Evolutionary conservation across 92 coral and sea anemone species (phyloP).

Genomic region (Siderastrea siderea): DNA sequence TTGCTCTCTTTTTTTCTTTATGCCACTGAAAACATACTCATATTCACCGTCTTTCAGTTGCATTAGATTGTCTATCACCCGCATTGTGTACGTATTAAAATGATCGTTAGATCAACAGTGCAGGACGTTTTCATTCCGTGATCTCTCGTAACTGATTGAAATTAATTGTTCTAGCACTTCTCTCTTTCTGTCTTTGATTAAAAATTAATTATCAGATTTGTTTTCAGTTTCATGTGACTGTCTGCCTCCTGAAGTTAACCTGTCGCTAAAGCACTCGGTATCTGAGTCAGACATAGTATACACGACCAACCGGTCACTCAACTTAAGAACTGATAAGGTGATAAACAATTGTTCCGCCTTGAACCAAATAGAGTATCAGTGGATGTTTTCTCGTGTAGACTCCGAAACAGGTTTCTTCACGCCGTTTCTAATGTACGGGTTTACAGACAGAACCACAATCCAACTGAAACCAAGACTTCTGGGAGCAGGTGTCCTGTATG

Average conservation of each 20-base stretch:
- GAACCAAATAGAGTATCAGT: background rate
- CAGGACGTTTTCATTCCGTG: too few species aligned
- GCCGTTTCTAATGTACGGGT: slow-evolving; percentile 2
- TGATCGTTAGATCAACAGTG: too few species aligned
- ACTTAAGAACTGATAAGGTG: background rate
- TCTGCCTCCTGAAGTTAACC: slow-evolving; percentile 49
- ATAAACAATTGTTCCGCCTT: slow-evolving; percentile 8
- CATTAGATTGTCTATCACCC: too few species aligned
- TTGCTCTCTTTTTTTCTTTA: too few species aligned
- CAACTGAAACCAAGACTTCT: background rate
- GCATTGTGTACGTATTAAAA: too few species aligned
- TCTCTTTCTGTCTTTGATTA: too few species aligned
- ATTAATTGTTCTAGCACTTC: too few species aligned
- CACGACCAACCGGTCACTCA: background rate
- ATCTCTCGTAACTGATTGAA: too few species aligned
- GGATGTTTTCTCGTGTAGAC: slow-evolving; percentile 19
- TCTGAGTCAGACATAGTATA: slow-evolving; percentile 18
- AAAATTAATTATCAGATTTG: background rate
- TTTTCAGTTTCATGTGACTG: slow-evolving; percentile 45
- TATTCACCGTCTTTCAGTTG: too few species aligned
- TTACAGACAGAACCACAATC: background rate
- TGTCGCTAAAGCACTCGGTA: slow-evolving; percentile 19
- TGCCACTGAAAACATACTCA: too few species aligned
- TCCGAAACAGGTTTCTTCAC: slow-evolving; percentile 18
- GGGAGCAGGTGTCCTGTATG: slow-evolving; percentile 35